Evolutionary conservation across 2,797 vertebrate species (phyloP), one percentile per base, ranked within the genome.

Genomic region (Urocyon cinereoargenteus): DNA sequence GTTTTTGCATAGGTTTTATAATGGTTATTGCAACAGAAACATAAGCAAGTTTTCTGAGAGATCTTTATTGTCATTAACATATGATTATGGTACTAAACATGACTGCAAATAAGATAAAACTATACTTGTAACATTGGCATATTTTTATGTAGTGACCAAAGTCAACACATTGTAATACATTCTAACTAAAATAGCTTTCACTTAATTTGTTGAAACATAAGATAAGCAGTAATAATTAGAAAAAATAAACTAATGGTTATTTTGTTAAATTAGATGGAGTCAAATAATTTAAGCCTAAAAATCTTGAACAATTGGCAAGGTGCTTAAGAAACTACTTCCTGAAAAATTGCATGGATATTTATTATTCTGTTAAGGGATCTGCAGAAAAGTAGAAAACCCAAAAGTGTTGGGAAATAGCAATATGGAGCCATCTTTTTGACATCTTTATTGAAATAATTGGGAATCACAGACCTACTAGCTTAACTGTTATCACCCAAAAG

Each of bases 221-320:
- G 53, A 59, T 64, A 90, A 95, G 51, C 75, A 96, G 6, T 81
- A 51, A 72, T 61, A 73, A 85, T 82, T 78, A 92, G 77, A 68
- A 68, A 82, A 68, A 79, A 21, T 24, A 72, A 91, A 59, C 2
- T 6, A 53, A 13, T 18, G n/a, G 49, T 36, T 61, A 79, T 16
- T 93, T 85, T 45, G 73, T 87, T 72, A 85, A 77, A 62, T 57
- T 21, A 66, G 34, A 72, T 31, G 5, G 62, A 31, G 14, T 70
- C 18, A 21, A 34, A 31, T 84, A 62, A 22, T 88, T 36, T 75
- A 68, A 70, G 51, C 59, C 31, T 70, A 21, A 64, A 86, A 94
- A 75, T 34, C 18, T 75, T 53, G 31, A 61, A 31, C 21, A 53
- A 8, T 10, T 62, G 66, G 34, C 36, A 86, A 45, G 2, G 31